These are phyloP conservation scores for Mythimna impura DNA, from an alignment of 2,888 invertebrate species.

Conservation along the genomic window DNA sequence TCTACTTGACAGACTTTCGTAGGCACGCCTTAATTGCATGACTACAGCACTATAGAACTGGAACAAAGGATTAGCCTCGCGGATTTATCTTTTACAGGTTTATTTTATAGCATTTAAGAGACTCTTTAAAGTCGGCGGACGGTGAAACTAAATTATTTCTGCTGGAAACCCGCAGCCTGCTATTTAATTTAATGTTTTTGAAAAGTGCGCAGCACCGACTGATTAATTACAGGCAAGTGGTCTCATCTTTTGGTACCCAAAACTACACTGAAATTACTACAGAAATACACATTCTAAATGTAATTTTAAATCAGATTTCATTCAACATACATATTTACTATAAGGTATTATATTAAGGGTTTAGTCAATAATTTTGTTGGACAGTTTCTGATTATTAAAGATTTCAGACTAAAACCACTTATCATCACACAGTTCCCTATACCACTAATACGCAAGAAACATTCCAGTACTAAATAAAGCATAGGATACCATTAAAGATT, in stretches of 20 bases:
- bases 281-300: background rate
- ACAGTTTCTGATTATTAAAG: background rate
- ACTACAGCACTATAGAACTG: constrained; percentile 53
- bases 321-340: too few species aligned
- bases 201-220: background rate
- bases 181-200: constrained; percentile 5
- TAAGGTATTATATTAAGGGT: too few species aligned
- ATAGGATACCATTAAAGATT: background rate
- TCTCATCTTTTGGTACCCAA: background rate
- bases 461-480: background rate
- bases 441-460: background rate
- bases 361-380: too few species aligned
- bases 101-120: constrained; percentile 53
- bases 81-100: constrained; percentile 52
- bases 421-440: background rate
- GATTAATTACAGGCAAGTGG: background rate
- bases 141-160: constrained; percentile 41
- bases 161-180: background rate
- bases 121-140: constrained; percentile 23
- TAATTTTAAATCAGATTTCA: background rate
- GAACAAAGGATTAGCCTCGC: constrained; percentile 66
- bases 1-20: constrained; percentile 69
- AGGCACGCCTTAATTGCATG: constrained; percentile 70
- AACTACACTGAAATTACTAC: background rate
- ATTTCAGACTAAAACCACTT: background rate